Base-by-base conservation (phyloP, 1,140 invertebrate species). In the Bicyclus anynana region DNA sequence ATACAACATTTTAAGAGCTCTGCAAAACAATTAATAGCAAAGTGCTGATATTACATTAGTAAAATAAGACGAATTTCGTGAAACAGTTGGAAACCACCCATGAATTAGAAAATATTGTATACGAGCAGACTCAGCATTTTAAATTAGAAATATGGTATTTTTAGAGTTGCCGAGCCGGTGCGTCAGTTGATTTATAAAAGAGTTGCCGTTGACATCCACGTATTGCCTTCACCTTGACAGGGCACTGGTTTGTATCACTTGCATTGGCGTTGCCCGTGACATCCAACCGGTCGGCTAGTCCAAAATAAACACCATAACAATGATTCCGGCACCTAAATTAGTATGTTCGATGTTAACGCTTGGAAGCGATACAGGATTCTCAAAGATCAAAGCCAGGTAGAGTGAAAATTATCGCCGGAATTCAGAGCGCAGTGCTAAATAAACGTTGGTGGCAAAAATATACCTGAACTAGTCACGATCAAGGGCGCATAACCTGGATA, bases 211-310 rank as follows among this genome's bases (percentile, higher is more conserved):
- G 72, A 77, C 66, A 76, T 66, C 65, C 62, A 62, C 63, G 57
- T 68, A 52, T 80, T 70, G 77, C 84, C 84, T 87, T 87, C 80
- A 86, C 84, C 84, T 87, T 85, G 82, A 57, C 59, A 55, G 47
- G 51, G 42, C 40, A 61, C 76, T 84, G 82, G 60, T 73, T 84
- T 65, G 67, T 77, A 77, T 79, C 81, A 81, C 42, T 66, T 64
- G 63, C 70, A 75, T 69, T 67, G 78, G 75, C 78, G 69, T 59
- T 71, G 81, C 70, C 81, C 78, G 61, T 84, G 82, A 84, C 80
- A 82, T 71, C 69, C 58, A 60, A 55, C 47, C 48, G 60, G 51
- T 67, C 61, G 46, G 62, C 63, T 70, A 63, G 54, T 74, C 77
- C 72, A 76, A 87, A 82, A 84, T 81, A 87, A 81, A 83, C 76